These are phyloP conservation scores for Mya arenaria DNA, from an alignment of 1,140 invertebrate genomes.

Conservation along the genomic window DNA sequence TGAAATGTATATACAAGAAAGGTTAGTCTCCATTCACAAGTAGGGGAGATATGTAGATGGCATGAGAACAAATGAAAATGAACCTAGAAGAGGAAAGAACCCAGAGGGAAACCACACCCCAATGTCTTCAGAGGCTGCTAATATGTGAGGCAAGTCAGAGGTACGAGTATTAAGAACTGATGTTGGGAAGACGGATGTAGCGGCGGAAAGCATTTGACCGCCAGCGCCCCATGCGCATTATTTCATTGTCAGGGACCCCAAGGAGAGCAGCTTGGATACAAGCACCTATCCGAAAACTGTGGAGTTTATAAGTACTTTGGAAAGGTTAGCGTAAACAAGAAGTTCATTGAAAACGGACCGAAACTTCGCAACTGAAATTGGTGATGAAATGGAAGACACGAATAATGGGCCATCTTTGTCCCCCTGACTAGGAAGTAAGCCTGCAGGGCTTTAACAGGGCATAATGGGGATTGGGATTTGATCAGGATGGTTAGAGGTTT, in stretches of 20 bases:
- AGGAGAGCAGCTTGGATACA: not conserved
- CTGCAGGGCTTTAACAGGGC: not conserved
- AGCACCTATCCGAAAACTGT: constrained; percentile 18
- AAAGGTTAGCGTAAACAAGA: not conserved
- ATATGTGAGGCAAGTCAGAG: too few species aligned
- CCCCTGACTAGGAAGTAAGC: not conserved
- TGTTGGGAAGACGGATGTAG: constrained; percentile 3
- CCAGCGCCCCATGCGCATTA: constrained; percentile 15
- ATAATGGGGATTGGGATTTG: not conserved
- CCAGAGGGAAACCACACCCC: too few species aligned
- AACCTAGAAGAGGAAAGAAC: too few species aligned
- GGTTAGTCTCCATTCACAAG: too few species aligned
- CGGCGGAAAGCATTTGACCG: not conserved
- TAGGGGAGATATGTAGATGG: too few species aligned
- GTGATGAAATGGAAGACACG: not conserved
- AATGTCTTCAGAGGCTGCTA: too few species aligned
- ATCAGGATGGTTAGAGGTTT: constrained; percentile 1
- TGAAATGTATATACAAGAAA: too few species aligned
- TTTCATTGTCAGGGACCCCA: not conserved
- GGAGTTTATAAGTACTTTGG: not conserved
- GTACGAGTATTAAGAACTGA: too few species aligned
- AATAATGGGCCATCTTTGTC: not conserved
- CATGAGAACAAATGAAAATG: too few species aligned
- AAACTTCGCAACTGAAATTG: not conserved
- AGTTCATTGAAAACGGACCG: not conserved